Evolutionary conservation across 2,113 vertebrate genomes (phyloP).

Genomic region (Phycodurus eques): DNA sequence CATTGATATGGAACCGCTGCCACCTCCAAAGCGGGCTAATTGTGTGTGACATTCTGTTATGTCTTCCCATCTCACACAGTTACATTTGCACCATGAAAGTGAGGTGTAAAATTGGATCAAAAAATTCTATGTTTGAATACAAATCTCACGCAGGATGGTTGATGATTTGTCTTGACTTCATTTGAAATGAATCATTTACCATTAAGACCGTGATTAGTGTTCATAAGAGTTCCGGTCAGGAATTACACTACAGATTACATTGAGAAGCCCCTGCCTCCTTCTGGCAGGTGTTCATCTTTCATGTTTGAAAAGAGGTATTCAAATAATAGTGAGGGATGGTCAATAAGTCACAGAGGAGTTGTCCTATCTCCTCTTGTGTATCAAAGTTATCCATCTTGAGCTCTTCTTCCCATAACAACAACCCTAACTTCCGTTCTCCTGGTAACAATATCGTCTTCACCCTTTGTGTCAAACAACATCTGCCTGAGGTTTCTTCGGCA

Average conservation of each 20-base stretch:
- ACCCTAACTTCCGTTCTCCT: slow-evolving; percentile 20
- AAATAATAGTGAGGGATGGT: slow-evolving; percentile 4
- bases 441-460: slow-evolving; percentile 63
- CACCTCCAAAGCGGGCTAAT: neutral
- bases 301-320: slow-evolving; percentile 8
- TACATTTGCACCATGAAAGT: neutral
- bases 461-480: slow-evolving; percentile 80
- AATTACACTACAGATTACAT: neutral
- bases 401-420: slow-evolving; percentile 17
- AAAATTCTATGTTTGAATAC: neutral
- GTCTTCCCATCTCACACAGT: neutral
- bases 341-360: slow-evolving; percentile 2
- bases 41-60: neutral
- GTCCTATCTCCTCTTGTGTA: slow-evolving; percentile 7
- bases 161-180: neutral
- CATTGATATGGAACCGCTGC: neutral
- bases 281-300: slow-evolving; percentile 4
- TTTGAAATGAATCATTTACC: neutral
- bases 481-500: slow-evolving; percentile 67
- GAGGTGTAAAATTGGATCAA: neutral
- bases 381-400: neutral
- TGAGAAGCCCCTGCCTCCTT: neutral
- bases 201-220: neutral
- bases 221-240: neutral
- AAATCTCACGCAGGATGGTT: neutral